Conservation (phyloP, 2,113 vertebrate species). For the Sceloporus tristichus region DNA sequence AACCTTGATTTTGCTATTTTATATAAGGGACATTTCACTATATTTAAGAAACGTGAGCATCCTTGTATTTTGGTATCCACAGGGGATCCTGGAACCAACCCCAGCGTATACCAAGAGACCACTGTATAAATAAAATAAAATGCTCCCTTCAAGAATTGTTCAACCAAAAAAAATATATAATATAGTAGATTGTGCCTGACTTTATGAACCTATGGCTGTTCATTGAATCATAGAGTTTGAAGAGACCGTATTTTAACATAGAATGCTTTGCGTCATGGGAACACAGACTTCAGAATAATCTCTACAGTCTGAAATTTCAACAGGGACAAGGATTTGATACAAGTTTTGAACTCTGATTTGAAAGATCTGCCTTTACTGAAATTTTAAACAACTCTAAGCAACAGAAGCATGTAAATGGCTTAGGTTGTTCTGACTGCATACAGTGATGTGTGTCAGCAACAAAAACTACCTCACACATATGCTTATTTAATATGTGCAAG, state of each 20-base stretch:
- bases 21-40: too few relatives aligned
- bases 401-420: background rate
- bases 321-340: background rate
- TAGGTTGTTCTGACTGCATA: background rate
- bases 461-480: background rate
- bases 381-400: background rate
- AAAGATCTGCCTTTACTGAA: background rate
- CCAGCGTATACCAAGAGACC: too few relatives aligned
- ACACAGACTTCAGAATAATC: background rate
- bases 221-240: background rate
- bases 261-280: background rate
- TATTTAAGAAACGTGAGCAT: too few relatives aligned
- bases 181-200: background rate
- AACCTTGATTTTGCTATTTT: too few relatives aligned
- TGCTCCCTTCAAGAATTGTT: background rate
- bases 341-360: background rate
- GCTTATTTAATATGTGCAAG: background rate
- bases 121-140: slow-evolving; percentile 1
- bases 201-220: background rate
- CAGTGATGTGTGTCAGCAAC: fast-evolving
- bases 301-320: background rate
- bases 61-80: too few relatives aligned
- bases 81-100: too few relatives aligned
- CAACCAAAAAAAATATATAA: background rate
- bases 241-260: background rate